Evolutionary conservation across 1,140 invertebrate species (phyloP).

Genomic region (Leptinotarsa defecta): DNA sequence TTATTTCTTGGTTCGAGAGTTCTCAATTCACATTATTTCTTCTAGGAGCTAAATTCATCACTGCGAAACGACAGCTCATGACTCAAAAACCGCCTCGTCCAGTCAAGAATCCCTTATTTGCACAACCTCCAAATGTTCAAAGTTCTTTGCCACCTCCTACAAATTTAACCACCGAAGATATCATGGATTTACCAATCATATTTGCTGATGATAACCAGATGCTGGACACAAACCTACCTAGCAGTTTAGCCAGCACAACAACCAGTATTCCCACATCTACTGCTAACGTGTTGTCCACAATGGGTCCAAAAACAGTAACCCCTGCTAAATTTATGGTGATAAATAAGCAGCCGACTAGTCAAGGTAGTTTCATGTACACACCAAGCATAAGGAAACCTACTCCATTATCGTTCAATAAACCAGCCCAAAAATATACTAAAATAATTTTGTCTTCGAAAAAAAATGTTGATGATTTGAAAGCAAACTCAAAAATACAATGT

Average conservation of each 20-base stretch:
- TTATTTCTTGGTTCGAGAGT: not conserved
- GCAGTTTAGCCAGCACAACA: constrained; percentile 22
- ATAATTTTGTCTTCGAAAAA: constrained; percentile 61
- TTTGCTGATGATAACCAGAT: constrained; percentile 68
- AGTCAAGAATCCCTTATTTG: constrained; percentile 38
- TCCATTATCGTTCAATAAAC: constrained; percentile 27
- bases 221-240: constrained; percentile 54
- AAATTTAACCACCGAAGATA: constrained; percentile 65
- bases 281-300: not conserved
- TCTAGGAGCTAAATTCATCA: constrained; percentile 43
- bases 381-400: constrained; percentile 38
- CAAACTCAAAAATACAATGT: constrained; percentile 25
- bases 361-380: constrained; percentile 46
- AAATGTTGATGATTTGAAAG: constrained; percentile 32
- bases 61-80: constrained; percentile 47
- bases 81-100: constrained; percentile 36
- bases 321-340: constrained; percentile 50
- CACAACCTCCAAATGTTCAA: constrained; percentile 27
- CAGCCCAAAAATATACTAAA: constrained; percentile 60
- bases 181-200: constrained; percentile 69
- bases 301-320: constrained; percentile 26
- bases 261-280: not conserved
- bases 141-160: constrained; percentile 50
- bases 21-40: not conserved
- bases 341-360: constrained; percentile 49